Evolutionary conservation across 2,888 invertebrate genomes (phyloP), one percentile per base, ranked within the genome.

Genomic region (Micoletzkya japonica): DNA sequence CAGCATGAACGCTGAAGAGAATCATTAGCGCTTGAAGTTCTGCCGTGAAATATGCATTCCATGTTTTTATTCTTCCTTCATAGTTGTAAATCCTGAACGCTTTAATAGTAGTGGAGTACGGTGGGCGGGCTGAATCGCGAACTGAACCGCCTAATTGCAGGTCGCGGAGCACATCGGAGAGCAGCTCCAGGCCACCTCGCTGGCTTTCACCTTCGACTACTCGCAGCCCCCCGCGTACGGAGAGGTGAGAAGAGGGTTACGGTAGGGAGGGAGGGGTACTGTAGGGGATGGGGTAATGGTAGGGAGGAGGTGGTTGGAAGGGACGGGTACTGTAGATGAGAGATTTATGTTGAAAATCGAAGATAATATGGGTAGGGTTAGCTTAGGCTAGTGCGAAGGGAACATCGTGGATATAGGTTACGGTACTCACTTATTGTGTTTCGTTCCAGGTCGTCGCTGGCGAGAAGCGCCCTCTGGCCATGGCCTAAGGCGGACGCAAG

Each of bases 201-300:
- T 75, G 54, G 84, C 84, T 6, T 84, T 84, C 77, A 77, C 80
- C 52, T 84, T 81, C 76, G 82, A 82, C 36, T 84, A 85, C 72
- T 77, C 82, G 30, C 81, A 80, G 58, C 84, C 84, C 24, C 84
- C 84, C 49, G 75, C 81, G 58, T 83, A 81, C 24, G n/a, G 52
- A 20, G 61, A 61, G 7, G 30, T 61, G 34, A 36, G 28, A 44
- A 44, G 44, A 14, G 44, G 44, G 10, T 14, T 44, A 44, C 44
- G 44, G 44, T 44, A 14, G 44, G 44, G 10, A 44, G 10, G 44
- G 44, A 1, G 56, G 56, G n/a, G 56, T 52, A 52, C 52, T 14
- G 52, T 52, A 52, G 52, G 2, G 52, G 52, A 4, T 7, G 26
- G 28, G 52, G 52, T n/a, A 44, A 14, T 20, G 44, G 20, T 44